phyloP scores from a whole-genome alignment of 2,888 invertebrate genomes.

The Agriopis leucophaearia region DNA sequence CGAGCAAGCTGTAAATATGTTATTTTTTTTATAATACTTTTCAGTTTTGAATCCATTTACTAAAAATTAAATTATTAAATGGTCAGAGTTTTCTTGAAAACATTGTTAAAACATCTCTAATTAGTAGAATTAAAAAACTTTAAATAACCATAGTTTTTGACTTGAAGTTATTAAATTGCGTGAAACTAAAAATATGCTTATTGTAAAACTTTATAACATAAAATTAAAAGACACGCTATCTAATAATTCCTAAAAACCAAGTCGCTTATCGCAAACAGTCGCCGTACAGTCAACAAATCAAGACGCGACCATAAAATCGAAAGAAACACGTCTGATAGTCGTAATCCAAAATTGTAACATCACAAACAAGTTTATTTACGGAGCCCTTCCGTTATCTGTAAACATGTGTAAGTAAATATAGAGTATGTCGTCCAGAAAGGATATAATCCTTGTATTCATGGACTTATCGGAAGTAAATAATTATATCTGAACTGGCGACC shows the following conservation, averaged over 20 bases:
- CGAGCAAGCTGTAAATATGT: no score
- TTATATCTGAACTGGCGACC: conserved; percentile 47
- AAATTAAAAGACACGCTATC: not conserved
- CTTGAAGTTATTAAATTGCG: no score
- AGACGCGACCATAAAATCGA: conserved; percentile 41
- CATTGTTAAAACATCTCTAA: no score
- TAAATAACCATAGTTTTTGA: no score
- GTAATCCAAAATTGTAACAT: conserved; percentile 50
- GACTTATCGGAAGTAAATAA: conserved; percentile 66
- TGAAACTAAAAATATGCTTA: no score
- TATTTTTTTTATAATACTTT: no score
- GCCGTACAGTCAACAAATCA: conserved; percentile 42
- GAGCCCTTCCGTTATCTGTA: conserved; percentile 46
- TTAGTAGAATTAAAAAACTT: no score
- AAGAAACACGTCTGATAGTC: conserved; percentile 46
- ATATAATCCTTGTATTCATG: conserved; percentile 77
- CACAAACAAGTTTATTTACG: conserved; percentile 50
- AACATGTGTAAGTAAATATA: conserved; percentile 77
- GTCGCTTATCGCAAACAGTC: conserved; percentile 17
- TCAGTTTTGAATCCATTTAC: no score
- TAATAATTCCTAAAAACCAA: not conserved
- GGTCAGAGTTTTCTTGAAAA: no score
- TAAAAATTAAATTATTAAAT: no score
- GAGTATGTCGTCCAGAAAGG: conserved; percentile 59
- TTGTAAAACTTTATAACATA: not conserved